A percentile compares a stretch with the other conserved stretches of the same genome.
Evolutionary conservation across 2,888 invertebrate species (phyloP).

Genomic region (Listrodromus nycthemerus): DNA sequence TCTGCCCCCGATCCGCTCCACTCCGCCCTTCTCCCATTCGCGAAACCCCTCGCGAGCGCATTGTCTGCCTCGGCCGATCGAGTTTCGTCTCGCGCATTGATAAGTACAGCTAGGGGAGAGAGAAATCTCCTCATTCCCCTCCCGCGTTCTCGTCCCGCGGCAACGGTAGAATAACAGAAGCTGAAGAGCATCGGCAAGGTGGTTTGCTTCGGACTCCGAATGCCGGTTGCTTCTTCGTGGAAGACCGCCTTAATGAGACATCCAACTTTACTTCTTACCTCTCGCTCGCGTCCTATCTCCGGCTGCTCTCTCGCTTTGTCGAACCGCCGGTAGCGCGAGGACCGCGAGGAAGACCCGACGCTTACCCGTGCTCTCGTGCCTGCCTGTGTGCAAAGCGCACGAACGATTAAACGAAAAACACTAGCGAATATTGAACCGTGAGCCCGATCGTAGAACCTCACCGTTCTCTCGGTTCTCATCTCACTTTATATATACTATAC

Average conservation of each 20-base stretch:
- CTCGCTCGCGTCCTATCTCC: conserved; percentile 9
- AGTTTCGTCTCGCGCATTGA: conserved; percentile 79
- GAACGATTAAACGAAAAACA: conserved; percentile 65
- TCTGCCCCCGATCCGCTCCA: conserved; percentile 9
- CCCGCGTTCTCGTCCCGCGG: conserved; percentile 15
- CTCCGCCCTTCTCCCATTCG: background rate
- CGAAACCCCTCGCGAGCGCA: conserved; percentile 50
- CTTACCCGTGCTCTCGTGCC: too few species aligned
- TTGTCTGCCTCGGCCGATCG: conserved; percentile 74
- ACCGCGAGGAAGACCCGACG: background rate
- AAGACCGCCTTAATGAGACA: conserved; percentile 80
- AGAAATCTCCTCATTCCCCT: background rate
- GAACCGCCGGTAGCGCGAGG: background rate
- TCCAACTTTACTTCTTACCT: conserved; percentile 62
- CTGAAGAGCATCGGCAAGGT: conserved; percentile 44
- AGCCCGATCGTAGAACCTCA: conserved; percentile 17
- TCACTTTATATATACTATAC: conserved; percentile 37
- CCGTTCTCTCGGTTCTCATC: conserved; percentile 35
- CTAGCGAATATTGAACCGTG: conserved; percentile 63
- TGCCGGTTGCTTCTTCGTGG: conserved; percentile 70
- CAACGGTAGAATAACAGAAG: conserved; percentile 42
- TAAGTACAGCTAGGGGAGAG: conserved; percentile 70
- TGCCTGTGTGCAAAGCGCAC: conserved; percentile 52
- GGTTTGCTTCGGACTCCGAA: conserved; percentile 2
- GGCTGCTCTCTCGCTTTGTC: conserved; percentile 3